Conservation (phyloP, 1,140 invertebrate species). For the Drosophila ohnishii region DNA sequence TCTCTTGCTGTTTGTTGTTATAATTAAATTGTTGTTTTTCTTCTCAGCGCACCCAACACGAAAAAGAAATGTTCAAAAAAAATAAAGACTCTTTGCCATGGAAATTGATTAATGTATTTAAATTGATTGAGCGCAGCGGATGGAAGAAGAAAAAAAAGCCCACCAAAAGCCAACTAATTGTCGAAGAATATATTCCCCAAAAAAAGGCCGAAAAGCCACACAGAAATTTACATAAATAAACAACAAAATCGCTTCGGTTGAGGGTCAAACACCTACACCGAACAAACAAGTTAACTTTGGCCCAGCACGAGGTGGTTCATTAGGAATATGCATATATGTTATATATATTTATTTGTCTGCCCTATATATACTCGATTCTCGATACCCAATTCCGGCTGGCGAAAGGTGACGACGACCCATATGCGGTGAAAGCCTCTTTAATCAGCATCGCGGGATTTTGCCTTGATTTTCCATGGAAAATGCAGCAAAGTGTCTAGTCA, state of each 20-base stretch:
- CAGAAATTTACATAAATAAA: constrained; percentile 68
- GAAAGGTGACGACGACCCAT: constrained; percentile 68
- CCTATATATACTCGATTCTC: constrained; percentile 22
- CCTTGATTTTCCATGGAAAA: constrained; percentile 72
- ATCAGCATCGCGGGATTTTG: constrained; percentile 58
- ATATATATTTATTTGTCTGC: constrained; percentile 10
- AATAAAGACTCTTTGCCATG: constrained; percentile 38
- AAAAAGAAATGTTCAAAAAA: constrained; percentile 42
- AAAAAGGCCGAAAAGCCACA: constrained; percentile 20
- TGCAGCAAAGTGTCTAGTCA: constrained; percentile 62
- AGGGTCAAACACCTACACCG: constrained; percentile 76
- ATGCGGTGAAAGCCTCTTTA: constrained; percentile 76
- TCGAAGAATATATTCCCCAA: constrained; percentile 56
- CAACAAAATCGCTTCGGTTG: constrained; percentile 33
- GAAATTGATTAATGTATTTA: constrained; percentile 78
- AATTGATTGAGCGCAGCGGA: constrained; percentile 63
- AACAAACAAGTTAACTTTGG: constrained; percentile 38
- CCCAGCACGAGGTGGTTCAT: constrained; percentile 68
- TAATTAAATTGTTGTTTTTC: constrained; percentile 64
- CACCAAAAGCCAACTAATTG: constrained; percentile 53
- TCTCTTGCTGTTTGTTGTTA: constrained; percentile 57
- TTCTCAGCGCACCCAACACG: constrained; percentile 35
- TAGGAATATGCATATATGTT: constrained; percentile 29
- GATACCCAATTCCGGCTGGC: constrained; percentile 43
- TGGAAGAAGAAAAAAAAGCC: constrained; percentile 29